These are phyloP conservation scores for Nasonia vitripennis DNA, from an alignment of 1,140 invertebrate species.

Conservation along the genomic window DNA sequence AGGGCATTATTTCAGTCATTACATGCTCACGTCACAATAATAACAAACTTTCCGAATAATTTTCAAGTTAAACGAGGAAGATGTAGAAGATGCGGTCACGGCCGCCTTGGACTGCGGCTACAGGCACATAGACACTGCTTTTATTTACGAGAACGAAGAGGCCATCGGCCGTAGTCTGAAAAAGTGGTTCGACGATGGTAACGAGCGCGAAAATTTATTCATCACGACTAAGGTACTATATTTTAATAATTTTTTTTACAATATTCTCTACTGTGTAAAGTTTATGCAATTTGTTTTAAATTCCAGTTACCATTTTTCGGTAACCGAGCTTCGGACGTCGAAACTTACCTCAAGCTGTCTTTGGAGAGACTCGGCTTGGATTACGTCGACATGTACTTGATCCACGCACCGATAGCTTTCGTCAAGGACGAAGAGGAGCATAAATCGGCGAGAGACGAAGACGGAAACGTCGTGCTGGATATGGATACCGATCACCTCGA, in stretches of 20 bases:
- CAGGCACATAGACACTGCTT: constrained; percentile 20
- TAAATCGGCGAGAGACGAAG: background rate
- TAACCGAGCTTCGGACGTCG: background rate
- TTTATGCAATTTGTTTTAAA: too few species aligned
- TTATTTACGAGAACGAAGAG: background rate
- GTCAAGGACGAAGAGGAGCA: background rate
- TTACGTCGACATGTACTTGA: constrained; percentile 12
- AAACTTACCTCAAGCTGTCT: background rate
- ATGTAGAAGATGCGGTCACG: background rate
- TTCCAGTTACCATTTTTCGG: background rate
- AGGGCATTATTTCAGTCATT: background rate
- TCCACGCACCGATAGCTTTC: background rate
- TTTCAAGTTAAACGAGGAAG: background rate
- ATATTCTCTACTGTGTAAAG: too few species aligned
- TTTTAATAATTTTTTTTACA: too few species aligned
- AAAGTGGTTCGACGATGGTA: constrained; percentile 15
- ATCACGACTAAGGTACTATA: constrained; percentile 7
- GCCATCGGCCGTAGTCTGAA: background rate
- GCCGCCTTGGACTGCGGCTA: constrained; percentile 1
- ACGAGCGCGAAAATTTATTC: constrained; percentile 6
- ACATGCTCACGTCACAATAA: too few species aligned
- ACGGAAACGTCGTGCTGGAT: background rate
- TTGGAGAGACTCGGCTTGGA: background rate
- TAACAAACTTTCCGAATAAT: too few species aligned
- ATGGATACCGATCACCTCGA: background rate